Conservation (phyloP, 1,140 invertebrate genomes). For the Diorhabda sublineata region DNA sequence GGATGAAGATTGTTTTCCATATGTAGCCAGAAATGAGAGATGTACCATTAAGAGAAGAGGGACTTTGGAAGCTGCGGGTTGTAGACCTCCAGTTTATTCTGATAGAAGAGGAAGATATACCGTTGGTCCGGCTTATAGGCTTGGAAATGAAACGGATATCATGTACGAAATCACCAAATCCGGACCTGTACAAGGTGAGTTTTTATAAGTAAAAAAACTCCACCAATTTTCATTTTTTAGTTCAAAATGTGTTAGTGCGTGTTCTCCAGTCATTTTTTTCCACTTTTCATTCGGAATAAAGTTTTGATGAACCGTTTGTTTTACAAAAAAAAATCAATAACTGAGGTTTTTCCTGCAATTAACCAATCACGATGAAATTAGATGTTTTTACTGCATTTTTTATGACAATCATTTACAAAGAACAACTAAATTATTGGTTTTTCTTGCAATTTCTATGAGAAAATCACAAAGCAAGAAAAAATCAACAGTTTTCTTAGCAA, state of each 20-base stretch:
- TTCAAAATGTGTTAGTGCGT: background rate
- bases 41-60: conserved; percentile 57
- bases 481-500: no score
- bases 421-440: no score
- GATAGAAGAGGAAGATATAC: conserved; percentile 63
- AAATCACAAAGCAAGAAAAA: no score
- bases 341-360: no score
- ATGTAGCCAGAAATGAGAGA: conserved; percentile 56
- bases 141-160: conserved; percentile 76
- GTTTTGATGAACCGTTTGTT: no score
- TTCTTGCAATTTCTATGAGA: no score
- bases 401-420: no score
- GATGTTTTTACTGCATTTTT: no score
- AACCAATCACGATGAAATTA: no score
- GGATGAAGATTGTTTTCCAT: conserved; percentile 78
- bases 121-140: conserved; percentile 78
- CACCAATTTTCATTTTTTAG: conserved; percentile 3
- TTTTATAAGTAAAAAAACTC: background rate
- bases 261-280: no score
- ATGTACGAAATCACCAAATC: conserved; percentile 87
- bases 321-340: no score
- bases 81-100: conserved; percentile 48
- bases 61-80: conserved; percentile 53
- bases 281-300: no score
- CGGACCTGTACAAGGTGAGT: conserved; percentile 88